Evolutionary conservation across 2,888 invertebrate genomes (phyloP).

Genomic region (Drosophila tanythrix): DNA sequence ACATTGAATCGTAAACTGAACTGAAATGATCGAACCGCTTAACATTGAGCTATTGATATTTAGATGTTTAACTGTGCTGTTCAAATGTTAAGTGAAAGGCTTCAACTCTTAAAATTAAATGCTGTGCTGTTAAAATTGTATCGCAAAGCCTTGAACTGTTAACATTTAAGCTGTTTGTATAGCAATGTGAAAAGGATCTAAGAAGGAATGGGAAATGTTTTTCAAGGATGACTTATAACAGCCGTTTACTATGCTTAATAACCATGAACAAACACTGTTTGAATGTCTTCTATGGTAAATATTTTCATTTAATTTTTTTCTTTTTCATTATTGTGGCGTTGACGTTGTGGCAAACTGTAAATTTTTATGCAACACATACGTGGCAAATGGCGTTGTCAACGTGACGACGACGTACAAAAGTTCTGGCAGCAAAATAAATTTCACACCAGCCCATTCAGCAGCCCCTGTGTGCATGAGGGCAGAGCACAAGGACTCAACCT

Average conservation of each 20-base stretch:
- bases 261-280: constrained; percentile 12
- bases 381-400: constrained; percentile 55
- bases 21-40: neutral
- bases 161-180: neutral
- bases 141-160: neutral
- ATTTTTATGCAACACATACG: constrained; percentile 68
- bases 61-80: neutral
- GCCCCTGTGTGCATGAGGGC: neutral
- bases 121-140: neutral
- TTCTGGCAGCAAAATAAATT: constrained; percentile 72
- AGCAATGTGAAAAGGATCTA: neutral
- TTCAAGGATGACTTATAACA: neutral
- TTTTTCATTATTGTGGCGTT: constrained; percentile 8
- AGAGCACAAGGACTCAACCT: constrained; percentile 10
- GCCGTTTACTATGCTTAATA: neutral
- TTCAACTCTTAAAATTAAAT: neutral
- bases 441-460: constrained; percentile 46
- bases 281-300: constrained; percentile 31
- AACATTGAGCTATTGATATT: neutral
- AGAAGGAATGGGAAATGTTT: neutral
- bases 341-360: constrained; percentile 50
- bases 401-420: constrained; percentile 56
- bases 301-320: constrained; percentile 40
- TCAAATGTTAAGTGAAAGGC: neutral
- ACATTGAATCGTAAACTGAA: neutral